phyloP scores from a whole-genome alignment of 2,113 vertebrate species.

The Calidris pugnax region DNA sequence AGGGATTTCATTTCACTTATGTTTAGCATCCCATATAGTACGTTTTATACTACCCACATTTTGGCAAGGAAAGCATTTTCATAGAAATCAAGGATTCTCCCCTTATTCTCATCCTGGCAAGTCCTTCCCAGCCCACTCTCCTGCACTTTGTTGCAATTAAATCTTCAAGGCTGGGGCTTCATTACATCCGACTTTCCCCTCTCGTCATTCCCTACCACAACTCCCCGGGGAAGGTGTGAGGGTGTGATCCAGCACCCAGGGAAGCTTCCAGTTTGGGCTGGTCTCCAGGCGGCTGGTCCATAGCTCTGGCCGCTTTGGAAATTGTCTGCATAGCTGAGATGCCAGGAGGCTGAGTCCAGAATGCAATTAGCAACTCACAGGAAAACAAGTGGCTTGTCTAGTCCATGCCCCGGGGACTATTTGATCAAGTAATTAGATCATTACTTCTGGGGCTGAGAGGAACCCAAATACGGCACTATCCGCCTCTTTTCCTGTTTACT shows the following conservation, averaged over 20 bases:
- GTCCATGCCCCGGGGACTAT: neutral
- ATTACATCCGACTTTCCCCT: neutral
- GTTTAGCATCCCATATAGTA: neutral
- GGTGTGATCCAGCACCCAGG: neutral
- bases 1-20: neutral
- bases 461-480: neutral
- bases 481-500: slow-evolving; percentile 42
- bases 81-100: neutral
- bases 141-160: neutral
- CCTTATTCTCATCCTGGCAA: neutral
- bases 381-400: neutral
- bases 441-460: neutral
- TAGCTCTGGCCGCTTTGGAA: accelerated
- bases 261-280: neutral
- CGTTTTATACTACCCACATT: too few species aligned
- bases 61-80: neutral
- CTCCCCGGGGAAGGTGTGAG: accelerated
- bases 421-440: neutral
- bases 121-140: neutral
- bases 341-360: neutral
- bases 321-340: neutral
- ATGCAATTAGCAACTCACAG: neutral
- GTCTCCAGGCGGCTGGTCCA: neutral
- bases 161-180: neutral
- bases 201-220: neutral